Conservation (phyloP, 2,797 vertebrate species). For the Gymnopithys bicolor region DNA sequence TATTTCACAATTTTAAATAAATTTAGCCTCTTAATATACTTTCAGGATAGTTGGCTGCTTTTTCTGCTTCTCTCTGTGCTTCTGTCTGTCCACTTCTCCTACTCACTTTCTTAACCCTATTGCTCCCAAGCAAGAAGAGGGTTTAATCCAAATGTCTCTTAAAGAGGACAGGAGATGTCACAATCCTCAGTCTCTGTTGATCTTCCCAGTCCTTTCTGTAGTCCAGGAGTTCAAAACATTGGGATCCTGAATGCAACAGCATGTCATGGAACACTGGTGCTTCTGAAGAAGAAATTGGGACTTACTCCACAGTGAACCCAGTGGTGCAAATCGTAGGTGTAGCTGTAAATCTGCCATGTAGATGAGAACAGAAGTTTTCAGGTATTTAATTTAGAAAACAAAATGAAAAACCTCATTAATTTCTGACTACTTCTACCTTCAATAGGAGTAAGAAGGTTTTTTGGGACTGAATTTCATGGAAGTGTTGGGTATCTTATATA, state of each 20-base stretch:
- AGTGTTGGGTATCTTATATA: not conserved
- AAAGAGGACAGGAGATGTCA: not conserved
- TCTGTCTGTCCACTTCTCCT: not conserved
- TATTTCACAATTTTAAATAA: not conserved
- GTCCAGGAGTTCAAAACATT: not conserved
- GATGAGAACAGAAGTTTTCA: not conserved
- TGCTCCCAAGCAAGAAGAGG: not conserved
- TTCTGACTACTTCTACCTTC: not conserved
- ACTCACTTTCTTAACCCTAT: not conserved
- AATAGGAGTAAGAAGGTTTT: not conserved
- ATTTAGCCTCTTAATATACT: not conserved
- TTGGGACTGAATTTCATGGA: not conserved
- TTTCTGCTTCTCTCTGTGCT: not conserved
- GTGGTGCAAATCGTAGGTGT: not conserved
- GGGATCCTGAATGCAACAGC: not conserved
- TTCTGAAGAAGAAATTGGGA: not conserved
- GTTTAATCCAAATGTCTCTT: not conserved
- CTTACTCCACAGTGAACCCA: not conserved
- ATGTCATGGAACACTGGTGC: rapidly evolving
- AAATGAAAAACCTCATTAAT: not conserved
- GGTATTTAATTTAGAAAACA: not conserved
- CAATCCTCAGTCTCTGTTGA: not conserved
- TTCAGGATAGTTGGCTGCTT: not conserved
- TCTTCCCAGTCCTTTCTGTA: not conserved
- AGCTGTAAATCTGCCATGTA: not conserved